Base-by-base conservation (phyloP, 1,140 invertebrate genomes). In the Drosophila repletoides region DNA sequence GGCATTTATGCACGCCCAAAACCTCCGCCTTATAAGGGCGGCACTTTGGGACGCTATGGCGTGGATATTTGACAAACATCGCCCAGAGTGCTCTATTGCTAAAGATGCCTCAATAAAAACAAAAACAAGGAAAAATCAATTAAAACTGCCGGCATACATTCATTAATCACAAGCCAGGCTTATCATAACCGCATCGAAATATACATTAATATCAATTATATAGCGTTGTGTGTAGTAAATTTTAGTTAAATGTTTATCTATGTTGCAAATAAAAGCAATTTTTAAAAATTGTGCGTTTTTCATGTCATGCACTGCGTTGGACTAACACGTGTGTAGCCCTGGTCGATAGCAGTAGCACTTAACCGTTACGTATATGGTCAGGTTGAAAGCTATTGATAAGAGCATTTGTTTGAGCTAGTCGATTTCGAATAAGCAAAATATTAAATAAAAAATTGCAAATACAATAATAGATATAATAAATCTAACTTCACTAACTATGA, bases 31-130 rank as follows among this genome's bases (percentile, higher is more conserved):
- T 90, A 90, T 14, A 89, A 89, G 60, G 70, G 87, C 36, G 72
- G 66, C 22, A 89, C 76, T 36, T 36, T 89, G 22, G 60, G 72
- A 0, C 56, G 84, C 17, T 88, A 66, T 46, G 73, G 75, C 15
- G 88, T 88, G 66, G 76, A 89, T 46, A 90, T 90, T 52, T 90
- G 89, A 90, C 89, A 90, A 75, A 63, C 80, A 83, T 83, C 88
- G 38, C 86, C 88, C 7, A 55, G 88, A 31, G 77, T 90, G 67
- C 77, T 90, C 29, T 90, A 89, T 55, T 90, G 88, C 61, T 90
- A 76, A 77, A 60, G 51, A 40, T 24, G 33, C 36, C 21, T 33
- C 21, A 15, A 45, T 34, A 38, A 14, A 83, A 31, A 15, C 52
- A 45, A 26, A 38, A 58, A 6, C 46, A 49, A 2, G 31, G 17